Evolutionary conservation across 2,113 vertebrate species (phyloP), one percentile per base, ranked within the genome.

Genomic region (Lates calcarifer): DNA sequence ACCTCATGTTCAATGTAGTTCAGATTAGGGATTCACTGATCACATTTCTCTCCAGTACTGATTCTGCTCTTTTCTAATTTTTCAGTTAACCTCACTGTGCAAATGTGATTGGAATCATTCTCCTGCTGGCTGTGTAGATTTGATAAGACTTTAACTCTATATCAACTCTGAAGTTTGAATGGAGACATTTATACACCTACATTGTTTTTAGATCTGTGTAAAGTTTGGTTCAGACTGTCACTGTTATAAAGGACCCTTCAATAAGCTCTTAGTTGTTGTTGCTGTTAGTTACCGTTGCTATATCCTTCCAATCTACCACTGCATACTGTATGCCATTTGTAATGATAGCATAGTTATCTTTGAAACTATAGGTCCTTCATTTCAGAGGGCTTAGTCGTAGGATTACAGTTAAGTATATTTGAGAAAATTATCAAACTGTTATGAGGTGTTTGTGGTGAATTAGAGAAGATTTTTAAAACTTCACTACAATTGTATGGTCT

Each of bases 1-100:
- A 31, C 5, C 57, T 84, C 47, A 57, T 10, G 35, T 82, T 83
- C 53, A 84, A 2, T 29, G 28, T 63, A 2, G 33, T 65, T 66
- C 43, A 78, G 14, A 65, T 79, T 55, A 60, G 29, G 10, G 37
- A 76, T 79, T 75, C 64, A 62, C 33, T 1, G 0, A 71, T 74
- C 28, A 39, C 14, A 9, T 79, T 56, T 64, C n/a, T 78, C 11
- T 53, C 41, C 1, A 3, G 24, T 55, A 15, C 49, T 37, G 24
- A 70, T 69, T 80, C 41, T 45, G 3, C 0, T 20, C 3, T 41
- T 3, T 45, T 70, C 12, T 18, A 5, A 13, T n/a, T 63, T 64
- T 18, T n/a, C 18, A 13, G 3, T 71, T 39, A 26, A 31, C 8
- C 47, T 51, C 47, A 51, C 22, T 2, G 22, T 24, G n/a, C 13